A percentile compares a stretch with the other conserved stretches of the same genome.
Conservation (phyloP, 2,797 vertebrate species). For the Crenuchus spilurus region DNA sequence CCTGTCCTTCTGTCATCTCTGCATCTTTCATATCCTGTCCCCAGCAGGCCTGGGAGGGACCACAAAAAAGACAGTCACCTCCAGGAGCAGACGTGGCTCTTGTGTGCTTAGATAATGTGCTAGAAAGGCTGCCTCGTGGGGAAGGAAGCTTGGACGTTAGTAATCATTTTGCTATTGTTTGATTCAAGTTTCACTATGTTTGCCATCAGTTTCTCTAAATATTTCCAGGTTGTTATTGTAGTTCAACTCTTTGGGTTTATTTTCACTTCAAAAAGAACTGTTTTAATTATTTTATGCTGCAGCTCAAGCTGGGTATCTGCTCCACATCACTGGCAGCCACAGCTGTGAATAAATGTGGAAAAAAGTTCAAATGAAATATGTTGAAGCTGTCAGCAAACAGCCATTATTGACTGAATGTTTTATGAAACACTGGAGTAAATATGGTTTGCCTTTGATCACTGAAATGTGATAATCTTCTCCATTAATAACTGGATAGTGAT, state of each 20-base stretch:
- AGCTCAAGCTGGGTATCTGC: background rate
- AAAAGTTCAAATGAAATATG: background rate
- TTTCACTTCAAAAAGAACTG: background rate
- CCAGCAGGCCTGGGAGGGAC: conserved; percentile 14
- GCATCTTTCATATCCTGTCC: conserved; percentile 57
- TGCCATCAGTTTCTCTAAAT: background rate
- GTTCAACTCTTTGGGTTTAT: background rate
- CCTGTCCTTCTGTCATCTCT: conserved; percentile 42
- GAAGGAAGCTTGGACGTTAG: background rate
- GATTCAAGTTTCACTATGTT: background rate
- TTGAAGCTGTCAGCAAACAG: background rate
- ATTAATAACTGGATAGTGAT: background rate
- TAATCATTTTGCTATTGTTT: background rate
- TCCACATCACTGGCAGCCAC: background rate
- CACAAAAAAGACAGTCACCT: background rate
- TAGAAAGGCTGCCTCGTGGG: background rate
- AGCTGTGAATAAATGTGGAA: conserved; percentile 7
- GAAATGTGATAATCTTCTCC: background rate
- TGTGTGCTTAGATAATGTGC: conserved; percentile 26
- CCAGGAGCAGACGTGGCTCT: background rate
- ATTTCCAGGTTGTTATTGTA: background rate
- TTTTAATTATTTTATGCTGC: background rate
- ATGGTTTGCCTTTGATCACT: background rate
- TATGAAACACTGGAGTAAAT: background rate
- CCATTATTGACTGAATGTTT: background rate